Percentiles rank a stretch among this genome's conserved stretches.
phyloP scores from a whole-genome alignment of 1,140 invertebrate genomes.

The Vanessa atalanta region DNA sequence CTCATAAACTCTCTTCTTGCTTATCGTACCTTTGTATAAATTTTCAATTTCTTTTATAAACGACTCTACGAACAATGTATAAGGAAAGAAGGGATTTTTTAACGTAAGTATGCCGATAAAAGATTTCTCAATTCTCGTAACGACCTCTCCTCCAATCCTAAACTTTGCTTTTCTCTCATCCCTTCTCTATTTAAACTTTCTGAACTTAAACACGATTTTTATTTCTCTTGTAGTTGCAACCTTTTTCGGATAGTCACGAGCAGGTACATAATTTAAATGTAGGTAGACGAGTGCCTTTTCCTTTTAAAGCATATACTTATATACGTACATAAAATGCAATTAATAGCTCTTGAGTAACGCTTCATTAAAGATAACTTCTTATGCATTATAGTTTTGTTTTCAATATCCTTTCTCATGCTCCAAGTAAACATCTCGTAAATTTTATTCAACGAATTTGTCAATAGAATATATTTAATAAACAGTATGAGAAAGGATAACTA shows the following conservation, averaged over 20 bases:
- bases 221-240: slow-evolving; percentile 79
- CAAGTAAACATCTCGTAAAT: not conserved
- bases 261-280: slow-evolving; percentile 65
- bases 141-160: slow-evolving; percentile 18
- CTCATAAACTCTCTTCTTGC: slow-evolving; percentile 13
- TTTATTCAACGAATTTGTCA: not conserved
- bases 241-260: slow-evolving; percentile 78
- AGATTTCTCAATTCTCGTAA: slow-evolving; percentile 17
- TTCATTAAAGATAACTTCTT: slow-evolving; percentile 25
- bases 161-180: slow-evolving; percentile 17
- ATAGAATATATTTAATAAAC: not conserved
- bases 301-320: slow-evolving; percentile 39
- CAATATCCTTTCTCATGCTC: slow-evolving; percentile 32
- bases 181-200: slow-evolving; percentile 43
- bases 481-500: slow-evolving; percentile 26
- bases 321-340: slow-evolving; percentile 32
- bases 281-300: slow-evolving; percentile 65
- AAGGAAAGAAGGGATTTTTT: slow-evolving; percentile 29
- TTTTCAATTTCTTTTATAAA: slow-evolving; percentile 29
- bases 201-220: slow-evolving; percentile 65
- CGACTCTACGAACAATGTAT: slow-evolving; percentile 31
- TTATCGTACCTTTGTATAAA: slow-evolving; percentile 20
- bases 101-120: slow-evolving; percentile 25
- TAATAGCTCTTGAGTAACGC: slow-evolving; percentile 22
- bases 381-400: slow-evolving; percentile 28